Percentiles rank a stretch among this genome's conserved stretches.
Conservation (phyloP, 2,797 vertebrate genomes). For the Enteromius paludinosus region DNA sequence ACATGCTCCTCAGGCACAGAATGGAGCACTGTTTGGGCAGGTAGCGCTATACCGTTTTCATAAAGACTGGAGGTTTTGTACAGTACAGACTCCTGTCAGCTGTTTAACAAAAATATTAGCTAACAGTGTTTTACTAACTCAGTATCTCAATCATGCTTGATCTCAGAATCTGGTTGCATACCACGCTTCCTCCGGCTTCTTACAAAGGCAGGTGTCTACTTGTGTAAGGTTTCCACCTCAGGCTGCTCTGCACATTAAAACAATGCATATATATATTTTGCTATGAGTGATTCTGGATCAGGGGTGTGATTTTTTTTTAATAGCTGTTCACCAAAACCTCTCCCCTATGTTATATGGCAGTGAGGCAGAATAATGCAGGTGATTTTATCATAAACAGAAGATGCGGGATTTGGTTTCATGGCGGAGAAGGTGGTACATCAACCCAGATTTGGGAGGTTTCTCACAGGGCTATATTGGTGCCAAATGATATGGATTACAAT, state of each 20-base stretch:
- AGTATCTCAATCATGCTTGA: slow-evolving; percentile 41
- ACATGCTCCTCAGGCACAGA: slow-evolving; percentile 26
- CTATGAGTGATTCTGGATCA: not conserved
- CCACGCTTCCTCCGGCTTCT: slow-evolving; percentile 45
- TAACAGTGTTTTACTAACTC: not conserved
- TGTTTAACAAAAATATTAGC: slow-evolving; percentile 17
- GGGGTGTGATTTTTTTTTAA: not conserved
- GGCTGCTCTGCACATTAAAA: slow-evolving; percentile 23
- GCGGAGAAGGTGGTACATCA: slow-evolving; percentile 33
- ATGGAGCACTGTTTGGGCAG: slow-evolving; percentile 38
- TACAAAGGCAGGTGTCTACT: slow-evolving; percentile 58
- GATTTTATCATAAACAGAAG: slow-evolving; percentile 49
- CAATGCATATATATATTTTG: not conserved
- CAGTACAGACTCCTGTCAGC: not conserved
- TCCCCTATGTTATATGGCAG: slow-evolving; percentile 51
- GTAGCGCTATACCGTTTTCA: not conserved
- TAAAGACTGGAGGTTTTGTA: not conserved
- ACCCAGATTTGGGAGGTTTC: slow-evolving; percentile 41
- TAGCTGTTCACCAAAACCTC: not conserved
- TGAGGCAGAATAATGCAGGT: slow-evolving; percentile 38
- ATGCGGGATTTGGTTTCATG: slow-evolving; percentile 32
- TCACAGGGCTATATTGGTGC: not conserved
- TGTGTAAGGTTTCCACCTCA: slow-evolving; percentile 47
- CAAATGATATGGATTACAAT: not conserved
- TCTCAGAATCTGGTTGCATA: slow-evolving; percentile 48